A percentile compares a stretch with the other conserved stretches of the same genome.
phyloP scores from a whole-genome alignment of 2,797 vertebrate species.

The Siniperca scherzeri region DNA sequence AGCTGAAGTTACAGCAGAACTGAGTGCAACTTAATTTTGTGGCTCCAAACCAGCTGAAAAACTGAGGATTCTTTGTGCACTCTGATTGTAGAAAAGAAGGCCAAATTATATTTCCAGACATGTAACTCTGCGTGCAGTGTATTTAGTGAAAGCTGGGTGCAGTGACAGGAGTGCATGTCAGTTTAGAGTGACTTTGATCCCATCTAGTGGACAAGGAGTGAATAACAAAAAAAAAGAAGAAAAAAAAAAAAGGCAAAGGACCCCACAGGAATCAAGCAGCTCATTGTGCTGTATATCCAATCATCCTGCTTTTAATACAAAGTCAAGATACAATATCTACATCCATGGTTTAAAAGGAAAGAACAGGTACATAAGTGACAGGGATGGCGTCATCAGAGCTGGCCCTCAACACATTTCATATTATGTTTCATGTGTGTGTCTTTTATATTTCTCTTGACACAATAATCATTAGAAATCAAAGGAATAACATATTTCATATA shows the following conservation, averaged over 20 bases:
- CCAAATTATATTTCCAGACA: neutral
- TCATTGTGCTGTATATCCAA: slow-evolving; percentile 84
- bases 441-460: slow-evolving; percentile 80
- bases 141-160: neutral
- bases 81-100: neutral
- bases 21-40: neutral
- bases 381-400: slow-evolving; percentile 79
- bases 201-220: slow-evolving; percentile 65
- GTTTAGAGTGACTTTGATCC: slow-evolving; percentile 39
- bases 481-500: slow-evolving; percentile 85
- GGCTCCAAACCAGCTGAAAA: neutral
- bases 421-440: slow-evolving; percentile 69
- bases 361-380: slow-evolving; percentile 88
- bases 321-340: slow-evolving; percentile 98
- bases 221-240: slow-evolving; percentile 35
- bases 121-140: neutral
- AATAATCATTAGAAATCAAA: slow-evolving; percentile 80
- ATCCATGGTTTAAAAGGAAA: slow-evolving; percentile 94
- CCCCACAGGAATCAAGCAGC: slow-evolving; percentile 48
- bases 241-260: slow-evolving; percentile 26
- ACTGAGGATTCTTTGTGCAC: neutral
- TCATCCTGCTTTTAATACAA: slow-evolving; percentile 99
- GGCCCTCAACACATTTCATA: slow-evolving; percentile 79
- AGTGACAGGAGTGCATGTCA: neutral
- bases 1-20: neutral